These are phyloP conservation scores for Panagrolaimus sp. DNA, from an alignment of 1,140 invertebrate genomes.

Conservation along the genomic window DNA sequence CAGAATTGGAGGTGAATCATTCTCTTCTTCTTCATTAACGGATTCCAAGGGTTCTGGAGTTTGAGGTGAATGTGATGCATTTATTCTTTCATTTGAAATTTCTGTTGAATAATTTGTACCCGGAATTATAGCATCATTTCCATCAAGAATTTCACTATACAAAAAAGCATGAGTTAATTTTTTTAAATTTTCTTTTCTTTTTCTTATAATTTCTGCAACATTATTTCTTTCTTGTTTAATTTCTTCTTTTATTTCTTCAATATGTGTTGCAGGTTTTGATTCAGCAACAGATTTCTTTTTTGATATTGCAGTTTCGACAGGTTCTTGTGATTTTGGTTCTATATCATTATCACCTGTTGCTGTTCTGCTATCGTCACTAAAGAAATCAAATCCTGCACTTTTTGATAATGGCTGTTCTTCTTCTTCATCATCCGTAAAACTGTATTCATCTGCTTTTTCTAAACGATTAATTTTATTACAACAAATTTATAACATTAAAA, in stretches of 20 bases:
- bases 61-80: background rate
- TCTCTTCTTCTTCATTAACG: background rate
- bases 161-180: background rate
- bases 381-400: background rate
- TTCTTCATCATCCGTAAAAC: slow-evolving; percentile 8
- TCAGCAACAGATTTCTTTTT: background rate
- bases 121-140: background rate
- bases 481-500: background rate
- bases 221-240: background rate
- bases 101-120: background rate
- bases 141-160: slow-evolving; percentile 9
- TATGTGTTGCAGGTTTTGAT: background rate
- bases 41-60: background rate
- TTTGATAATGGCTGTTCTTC: background rate
- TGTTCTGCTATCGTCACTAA: background rate
- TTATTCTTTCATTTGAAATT: background rate
- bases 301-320: background rate
- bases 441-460: slow-evolving; percentile 1
- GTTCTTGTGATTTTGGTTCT: background rate
- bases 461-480: background rate
- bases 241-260: background rate
- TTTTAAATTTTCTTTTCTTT: background rate
- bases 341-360: background rate
- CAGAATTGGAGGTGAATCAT: too few relatives aligned
- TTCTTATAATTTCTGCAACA: background rate